Evolutionary conservation across 2,797 vertebrate species (phyloP), one percentile per base, ranked within the genome.

Genomic region (Hoplostethus mediterraneus): DNA sequence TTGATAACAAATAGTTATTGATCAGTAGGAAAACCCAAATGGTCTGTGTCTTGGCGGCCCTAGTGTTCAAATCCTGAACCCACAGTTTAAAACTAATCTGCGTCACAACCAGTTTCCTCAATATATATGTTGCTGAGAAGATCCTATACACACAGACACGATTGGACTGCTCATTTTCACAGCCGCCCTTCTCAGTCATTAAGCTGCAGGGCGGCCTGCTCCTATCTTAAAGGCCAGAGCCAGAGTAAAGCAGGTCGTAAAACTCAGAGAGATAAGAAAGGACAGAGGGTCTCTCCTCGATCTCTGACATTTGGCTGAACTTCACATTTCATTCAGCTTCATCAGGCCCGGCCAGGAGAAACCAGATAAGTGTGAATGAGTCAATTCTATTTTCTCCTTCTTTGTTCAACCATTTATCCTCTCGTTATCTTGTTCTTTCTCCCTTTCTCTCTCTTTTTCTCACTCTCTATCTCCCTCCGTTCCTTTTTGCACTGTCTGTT

Each of bases 301-400:
- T 82, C 66, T 76, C 66, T 81, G 80, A 77, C 79, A 84, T 57
- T 88, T 89, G 70, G 42, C 67, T 80, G 67, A 83, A 84, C 80
- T 86, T 84, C 71, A 82, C 59, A 72, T 83, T 85, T 84, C 73
- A 42, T 49, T 61, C 40, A 84, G 59, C 70, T 80, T 80, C 71
- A 82, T 65, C 47, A 79, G 73, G 28, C 36, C 59, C 56, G 58
- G 10, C 62, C 69, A 60, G 71, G 75, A 66, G 61, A 79, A 79
- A 62, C 47, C 62, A 76, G 72, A 82, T 78, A 77, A 80, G 49
- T 71, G 44, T 60, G 83, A 82, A 85, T 55, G 33, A 77, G 52
- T 74, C 12, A 48, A 16, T 75, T 54, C 25, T 75, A 31, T 79
- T 77, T 68, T 63, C 72, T 69, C 44, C 30, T 45, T 58, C 31